phyloP scores from a whole-genome alignment of 2,113 vertebrate species.

The Phylloscopus whistleri region DNA sequence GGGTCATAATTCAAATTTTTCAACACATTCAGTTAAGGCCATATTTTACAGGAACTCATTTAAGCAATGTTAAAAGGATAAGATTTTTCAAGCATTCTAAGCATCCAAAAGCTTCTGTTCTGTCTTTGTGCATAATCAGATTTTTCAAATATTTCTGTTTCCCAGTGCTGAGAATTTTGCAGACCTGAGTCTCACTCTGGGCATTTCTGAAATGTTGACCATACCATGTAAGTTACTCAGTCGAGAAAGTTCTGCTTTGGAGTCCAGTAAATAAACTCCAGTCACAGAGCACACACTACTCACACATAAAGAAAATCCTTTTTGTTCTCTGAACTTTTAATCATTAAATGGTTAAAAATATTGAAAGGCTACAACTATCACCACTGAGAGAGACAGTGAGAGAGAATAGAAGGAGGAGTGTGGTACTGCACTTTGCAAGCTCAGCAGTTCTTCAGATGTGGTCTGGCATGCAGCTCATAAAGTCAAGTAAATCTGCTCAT shows the following conservation, averaged over 20 bases:
- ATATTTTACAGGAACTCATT: slow-evolving; percentile 2
- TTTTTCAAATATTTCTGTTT: background rate
- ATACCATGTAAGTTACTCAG: background rate
- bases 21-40: background rate
- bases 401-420: slow-evolving; percentile 46
- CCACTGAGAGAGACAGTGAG: background rate
- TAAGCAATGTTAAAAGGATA: background rate
- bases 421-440: slow-evolving; percentile 71
- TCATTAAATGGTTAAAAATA: slow-evolving; percentile 42
- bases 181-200: background rate
- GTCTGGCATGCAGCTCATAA: slow-evolving; percentile 89
- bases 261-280: background rate
- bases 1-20: background rate
- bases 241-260: background rate
- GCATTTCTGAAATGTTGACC: background rate
- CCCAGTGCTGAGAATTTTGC: background rate
- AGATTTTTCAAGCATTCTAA: background rate
- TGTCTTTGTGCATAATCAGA: background rate
- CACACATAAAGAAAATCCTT: background rate
- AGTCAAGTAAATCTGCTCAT: slow-evolving; percentile 80
- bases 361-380: slow-evolving; percentile 2
- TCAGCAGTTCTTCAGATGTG: slow-evolving; percentile 86
- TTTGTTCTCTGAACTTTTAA: background rate
- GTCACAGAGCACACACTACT: background rate
- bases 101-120: background rate